A percentile compares a stretch with the other conserved stretches of the same genome.
These are phyloP conservation scores for Poecilia picta DNA, from an alignment of 2,797 vertebrate species.

Conservation along the genomic window DNA sequence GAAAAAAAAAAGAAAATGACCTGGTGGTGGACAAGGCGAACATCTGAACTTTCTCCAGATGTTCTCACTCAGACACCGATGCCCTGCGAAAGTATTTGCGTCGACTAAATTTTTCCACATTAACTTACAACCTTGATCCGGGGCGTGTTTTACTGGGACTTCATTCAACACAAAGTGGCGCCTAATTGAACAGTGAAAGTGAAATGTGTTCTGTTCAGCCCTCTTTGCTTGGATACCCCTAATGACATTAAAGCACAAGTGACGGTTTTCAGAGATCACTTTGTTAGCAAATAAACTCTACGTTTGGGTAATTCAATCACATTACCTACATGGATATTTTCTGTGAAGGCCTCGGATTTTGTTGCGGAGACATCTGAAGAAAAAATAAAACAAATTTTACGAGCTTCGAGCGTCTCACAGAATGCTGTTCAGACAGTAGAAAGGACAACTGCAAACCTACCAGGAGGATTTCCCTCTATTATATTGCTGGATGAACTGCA, in stretches of 20 bases:
- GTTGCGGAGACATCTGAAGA: neutral
- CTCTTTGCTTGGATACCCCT: neutral
- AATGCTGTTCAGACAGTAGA: neutral
- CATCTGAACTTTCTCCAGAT: constrained; percentile 32
- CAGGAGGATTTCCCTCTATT: too few relatives aligned
- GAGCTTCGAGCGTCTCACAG: neutral
- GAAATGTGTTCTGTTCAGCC: neutral
- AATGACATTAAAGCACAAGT: neutral
- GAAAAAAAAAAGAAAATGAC: constrained; percentile 9
- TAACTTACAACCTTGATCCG: neutral
- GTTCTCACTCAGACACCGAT: neutral
- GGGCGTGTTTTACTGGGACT: neutral
- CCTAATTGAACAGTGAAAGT: neutral
- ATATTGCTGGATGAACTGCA: neutral
- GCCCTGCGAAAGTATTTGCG: neutral
- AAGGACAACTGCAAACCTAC: neutral
- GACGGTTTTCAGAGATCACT: neutral
- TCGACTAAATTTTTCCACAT: neutral
- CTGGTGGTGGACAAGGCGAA: constrained; percentile 33
- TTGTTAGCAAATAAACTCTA: neutral
- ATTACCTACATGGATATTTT: neutral
- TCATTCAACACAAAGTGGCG: neutral
- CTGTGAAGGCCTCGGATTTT: neutral
- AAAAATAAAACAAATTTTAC: neutral
- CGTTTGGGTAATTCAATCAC: neutral